Evolutionary conservation across 1,140 invertebrate species (phyloP).

Genomic region (Papilio polytes): DNA sequence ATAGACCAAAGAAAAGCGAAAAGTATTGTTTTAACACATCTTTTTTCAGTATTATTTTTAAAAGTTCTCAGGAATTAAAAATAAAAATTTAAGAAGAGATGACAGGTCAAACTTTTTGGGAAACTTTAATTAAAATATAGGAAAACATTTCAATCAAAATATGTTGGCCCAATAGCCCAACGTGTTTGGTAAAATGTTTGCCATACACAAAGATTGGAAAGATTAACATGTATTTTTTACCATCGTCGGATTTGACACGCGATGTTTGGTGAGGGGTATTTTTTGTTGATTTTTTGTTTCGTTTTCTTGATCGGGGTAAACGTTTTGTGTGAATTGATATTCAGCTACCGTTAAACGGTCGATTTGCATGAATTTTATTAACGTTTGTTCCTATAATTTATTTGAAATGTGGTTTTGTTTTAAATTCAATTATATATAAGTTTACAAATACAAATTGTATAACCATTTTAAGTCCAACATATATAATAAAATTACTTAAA

Average conservation of each 20-base stretch:
- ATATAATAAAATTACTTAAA: no score
- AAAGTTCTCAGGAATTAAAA: no score
- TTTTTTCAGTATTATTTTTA: no score
- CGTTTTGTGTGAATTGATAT: slow-evolving; percentile 60
- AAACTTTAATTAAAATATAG: no score
- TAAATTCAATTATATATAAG: background rate
- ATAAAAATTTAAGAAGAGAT: no score
- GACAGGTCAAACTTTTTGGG: no score
- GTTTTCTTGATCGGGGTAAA: slow-evolving; percentile 49
- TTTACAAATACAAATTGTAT: no score
- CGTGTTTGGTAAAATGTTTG: slow-evolving; percentile 12
- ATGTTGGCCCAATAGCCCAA: background rate
- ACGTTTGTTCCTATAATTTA: slow-evolving; percentile 42
- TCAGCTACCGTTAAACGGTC: slow-evolving; percentile 74
- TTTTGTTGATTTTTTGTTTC: slow-evolving; percentile 59
- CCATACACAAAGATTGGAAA: slow-evolving; percentile 38
- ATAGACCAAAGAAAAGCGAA: no score
- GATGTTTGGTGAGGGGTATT: slow-evolving; percentile 65
- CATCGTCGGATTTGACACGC: slow-evolving; percentile 66
- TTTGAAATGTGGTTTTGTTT: slow-evolving; percentile 14
- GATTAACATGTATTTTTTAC: slow-evolving; percentile 69
- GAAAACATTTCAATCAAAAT: no score
- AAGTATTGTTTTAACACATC: no score
- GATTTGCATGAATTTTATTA: slow-evolving; percentile 31
- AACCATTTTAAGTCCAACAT: no score